Base-by-base conservation (phyloP, 2,888 invertebrate species). In the Ypsolopha scabrella region DNA sequence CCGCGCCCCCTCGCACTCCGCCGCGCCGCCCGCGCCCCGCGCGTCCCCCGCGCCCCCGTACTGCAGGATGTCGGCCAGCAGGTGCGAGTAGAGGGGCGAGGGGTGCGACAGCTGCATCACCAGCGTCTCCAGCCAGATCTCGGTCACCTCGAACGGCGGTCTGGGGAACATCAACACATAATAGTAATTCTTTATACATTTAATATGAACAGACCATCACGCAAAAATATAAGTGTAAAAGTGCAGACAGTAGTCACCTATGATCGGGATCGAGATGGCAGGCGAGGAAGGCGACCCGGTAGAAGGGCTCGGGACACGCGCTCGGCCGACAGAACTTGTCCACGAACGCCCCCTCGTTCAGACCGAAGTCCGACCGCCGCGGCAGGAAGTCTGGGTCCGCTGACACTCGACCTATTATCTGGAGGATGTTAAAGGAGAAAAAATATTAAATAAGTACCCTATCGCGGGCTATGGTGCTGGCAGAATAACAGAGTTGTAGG, bases 361-460 rank as follows among this genome's bases (percentile, higher is more conserved):
- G 86, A 0, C 97, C 97, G 75, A 98, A 98, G 82, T 98, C 97
- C 41, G 92, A 89, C 1, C 95, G 94, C 41, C 98, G 90, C 2
- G 98, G 97, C 58, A 98, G 83, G 72, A 92, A 94, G 78, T 98
- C 98, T 0, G 98, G 98, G 87, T 98, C 98, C 0, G 98, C 98
- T 57, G 95, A 93, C 6, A 98, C 96, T 44, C 97, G 90, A 0
- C 97, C 97, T 66, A 98, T 98, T 61, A 98, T 95, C 93, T 95
- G 67, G 1, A 33, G 7, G 24, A 6, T 7, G 2, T 41, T 45
- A 37, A 11, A 48, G 2, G 4, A 24, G 2, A 24, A 24, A 24
- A 24, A 3, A 24, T 3, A 24, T 24, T 24, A 24, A 24, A 24
- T 24, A 24, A 24, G 24, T 24, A 24, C 24, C 24, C 2, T 24